These are phyloP conservation scores for Troides helena DNA, from an alignment of 2,888 invertebrate species.

Conservation along the genomic window DNA sequence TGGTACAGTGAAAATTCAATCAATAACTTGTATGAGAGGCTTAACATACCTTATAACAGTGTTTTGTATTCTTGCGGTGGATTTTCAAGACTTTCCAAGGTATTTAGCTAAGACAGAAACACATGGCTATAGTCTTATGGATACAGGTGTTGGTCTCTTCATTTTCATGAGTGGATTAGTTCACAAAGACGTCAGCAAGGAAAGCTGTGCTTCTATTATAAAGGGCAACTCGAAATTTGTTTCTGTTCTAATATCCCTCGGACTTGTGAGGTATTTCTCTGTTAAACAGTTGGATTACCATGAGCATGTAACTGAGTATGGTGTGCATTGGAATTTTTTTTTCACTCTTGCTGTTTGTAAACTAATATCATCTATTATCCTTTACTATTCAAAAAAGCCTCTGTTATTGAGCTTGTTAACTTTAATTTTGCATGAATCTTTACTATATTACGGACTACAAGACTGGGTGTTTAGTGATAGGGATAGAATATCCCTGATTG, in stretches of 20 bases:
- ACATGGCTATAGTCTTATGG: slow-evolving; percentile 95
- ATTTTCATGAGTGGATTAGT: slow-evolving; percentile 90
- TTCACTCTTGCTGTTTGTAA: slow-evolving; percentile 93
- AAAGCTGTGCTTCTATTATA: slow-evolving; percentile 51
- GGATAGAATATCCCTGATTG: slow-evolving; percentile 81
- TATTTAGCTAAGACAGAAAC: slow-evolving; percentile 92
- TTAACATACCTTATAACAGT: slow-evolving; percentile 86
- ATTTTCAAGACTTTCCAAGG: slow-evolving; percentile 92
- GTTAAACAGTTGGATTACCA: slow-evolving; percentile 88
- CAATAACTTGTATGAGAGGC: slow-evolving; percentile 85
- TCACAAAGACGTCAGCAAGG: slow-evolving; percentile 64
- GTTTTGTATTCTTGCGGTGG: slow-evolving; percentile 94
- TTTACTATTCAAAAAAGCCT: slow-evolving; percentile 76
- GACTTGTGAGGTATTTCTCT: slow-evolving; percentile 81
- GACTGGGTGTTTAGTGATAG: slow-evolving; percentile 84
- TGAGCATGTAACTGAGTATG: slow-evolving; percentile 95
- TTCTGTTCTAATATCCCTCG: slow-evolving; percentile 75
- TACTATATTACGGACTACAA: slow-evolving; percentile 82
- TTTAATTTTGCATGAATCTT: slow-evolving; percentile 83
- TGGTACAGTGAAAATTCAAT: slow-evolving; percentile 45
- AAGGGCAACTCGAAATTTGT: slow-evolving; percentile 61
- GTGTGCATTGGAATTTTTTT: slow-evolving; percentile 99
- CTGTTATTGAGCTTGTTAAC: slow-evolving; percentile 79
- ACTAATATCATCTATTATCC: slow-evolving; percentile 83
- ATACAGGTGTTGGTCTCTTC: slow-evolving; percentile 95